Conservation (phyloP, 2,888 invertebrate genomes). For the Machimus atricapillus region DNA sequence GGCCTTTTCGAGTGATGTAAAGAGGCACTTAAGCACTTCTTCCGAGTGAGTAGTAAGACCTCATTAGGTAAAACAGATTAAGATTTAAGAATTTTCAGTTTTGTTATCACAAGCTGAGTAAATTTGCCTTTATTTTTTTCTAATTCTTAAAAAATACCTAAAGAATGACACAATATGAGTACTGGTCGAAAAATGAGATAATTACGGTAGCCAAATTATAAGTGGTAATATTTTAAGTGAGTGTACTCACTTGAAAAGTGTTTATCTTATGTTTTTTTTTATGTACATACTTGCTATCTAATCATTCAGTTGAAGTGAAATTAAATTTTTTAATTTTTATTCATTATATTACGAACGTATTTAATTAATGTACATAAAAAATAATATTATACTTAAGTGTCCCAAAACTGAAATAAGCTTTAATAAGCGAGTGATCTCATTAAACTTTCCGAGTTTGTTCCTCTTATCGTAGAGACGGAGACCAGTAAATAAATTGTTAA, state of each 20-base stretch:
- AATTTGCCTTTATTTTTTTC: neutral
- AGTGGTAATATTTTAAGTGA: neutral
- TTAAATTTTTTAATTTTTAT: neutral
- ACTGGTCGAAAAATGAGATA: neutral
- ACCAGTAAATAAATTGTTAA: neutral
- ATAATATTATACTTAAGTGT: no score
- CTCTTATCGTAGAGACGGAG: neutral
- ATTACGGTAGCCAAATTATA: neutral
- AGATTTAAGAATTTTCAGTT: neutral
- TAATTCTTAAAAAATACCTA: neutral
- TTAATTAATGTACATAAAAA: neutral
- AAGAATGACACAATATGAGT: neutral
- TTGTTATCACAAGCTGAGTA: neutral
- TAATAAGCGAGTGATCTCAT: neutral
- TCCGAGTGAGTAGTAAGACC: neutral
- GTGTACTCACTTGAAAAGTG: neutral
- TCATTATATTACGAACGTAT: neutral
- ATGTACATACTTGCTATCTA: neutral
- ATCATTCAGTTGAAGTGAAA: neutral
- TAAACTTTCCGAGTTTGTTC: neutral
- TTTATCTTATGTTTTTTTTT: neutral
- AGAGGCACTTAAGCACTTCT: neutral
- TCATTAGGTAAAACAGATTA: neutral
- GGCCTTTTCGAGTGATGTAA: neutral
- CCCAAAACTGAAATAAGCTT: neutral